Evolutionary conservation across 2,888 invertebrate genomes (phyloP), one percentile per base, ranked within the genome.

Genomic region (Cryptocephalus primarius): DNA sequence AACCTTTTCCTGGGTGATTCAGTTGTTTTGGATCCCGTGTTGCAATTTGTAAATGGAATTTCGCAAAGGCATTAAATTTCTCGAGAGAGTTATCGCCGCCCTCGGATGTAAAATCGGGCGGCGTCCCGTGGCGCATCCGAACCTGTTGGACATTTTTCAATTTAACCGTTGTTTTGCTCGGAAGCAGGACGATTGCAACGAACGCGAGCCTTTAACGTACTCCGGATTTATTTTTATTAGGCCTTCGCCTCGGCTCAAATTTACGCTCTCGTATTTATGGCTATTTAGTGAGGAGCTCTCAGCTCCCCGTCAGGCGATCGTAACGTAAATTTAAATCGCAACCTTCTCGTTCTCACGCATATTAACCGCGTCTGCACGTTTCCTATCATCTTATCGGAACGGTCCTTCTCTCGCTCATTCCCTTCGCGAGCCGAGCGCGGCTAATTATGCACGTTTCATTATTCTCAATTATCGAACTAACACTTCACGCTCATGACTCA

Each of bases 241-340:
- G 45, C 46, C 50, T 49, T 50, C 51, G 54, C 56, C 53, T 52
- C 50, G 54, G 47, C 48, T 52, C 48, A 53, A 52, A 55, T 55
- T 54, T 56, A 56, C 53, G 49, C 42, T 33, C 52, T 49, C 50
- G 53, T 47, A 51, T 56, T 56, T 49, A 55, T 36, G 12, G 36
- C 36, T 36, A 36, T 36, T 36, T 36, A 36, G 36, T 12, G 36
- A 11, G 12, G 55, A 54, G 48, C 48, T 46, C 48, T 48, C 40
- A 51, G 53, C 54, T 51, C 53, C 59, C 59, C 56, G 54, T 55
- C 41, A 56, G 51, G 57, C 54, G 55, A 58, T 56, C 52, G 55
- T 50, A 48, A 52, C 58, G 54, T 60, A 60, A 60, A 60, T 59
- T 56, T 44, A 52, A 55, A 58, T 54, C 54, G 57, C 55, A 48